Percentiles rank a stretch among this genome's conserved stretches.
phyloP scores from a whole-genome alignment of 2,888 invertebrate genomes.

The Psylliodes chrysocephalus region DNA sequence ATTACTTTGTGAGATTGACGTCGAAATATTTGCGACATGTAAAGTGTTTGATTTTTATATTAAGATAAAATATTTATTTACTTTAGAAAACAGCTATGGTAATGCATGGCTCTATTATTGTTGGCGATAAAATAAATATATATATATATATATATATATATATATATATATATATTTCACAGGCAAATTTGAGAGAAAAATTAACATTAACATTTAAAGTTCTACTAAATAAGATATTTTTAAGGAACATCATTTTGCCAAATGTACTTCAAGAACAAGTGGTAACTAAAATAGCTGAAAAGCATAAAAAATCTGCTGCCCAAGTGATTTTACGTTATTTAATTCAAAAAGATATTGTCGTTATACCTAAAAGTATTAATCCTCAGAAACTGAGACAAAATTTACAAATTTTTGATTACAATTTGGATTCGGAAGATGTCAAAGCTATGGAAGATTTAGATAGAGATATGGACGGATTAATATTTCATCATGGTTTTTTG shows the following conservation, averaged over 20 bases:
- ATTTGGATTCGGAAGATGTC: conserved; percentile 71
- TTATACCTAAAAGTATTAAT: conserved; percentile 86
- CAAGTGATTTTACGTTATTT: conserved; percentile 77
- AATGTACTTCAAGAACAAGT: conserved; percentile 71
- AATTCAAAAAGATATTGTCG: conserved; percentile 75
- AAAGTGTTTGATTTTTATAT: too few relatives aligned
- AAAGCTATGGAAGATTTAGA: conserved; percentile 69
- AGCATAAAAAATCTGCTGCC: conserved; percentile 74
- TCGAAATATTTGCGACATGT: too few relatives aligned
- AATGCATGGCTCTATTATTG: too few relatives aligned
- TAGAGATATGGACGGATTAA: conserved; percentile 71
- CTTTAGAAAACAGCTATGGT: too few relatives aligned
- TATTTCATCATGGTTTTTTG: conserved; percentile 71
- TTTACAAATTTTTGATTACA: conserved; percentile 77
- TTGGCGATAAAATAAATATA: too few relatives aligned
- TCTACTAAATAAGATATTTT: too few relatives aligned
- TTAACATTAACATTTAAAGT: too few relatives aligned
- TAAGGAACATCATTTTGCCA: conserved; percentile 62
- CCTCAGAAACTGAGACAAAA: conserved; percentile 77
- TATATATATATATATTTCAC: too few relatives aligned
- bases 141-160: too few relatives aligned
- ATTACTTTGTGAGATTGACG: too few relatives aligned
- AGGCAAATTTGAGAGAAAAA: too few relatives aligned
- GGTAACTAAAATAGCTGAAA: conserved; percentile 67
- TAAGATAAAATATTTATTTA: too few relatives aligned